Conservation (phyloP, 92 coral and sea anemone genomes). For the Bergia puertoricense region DNA sequence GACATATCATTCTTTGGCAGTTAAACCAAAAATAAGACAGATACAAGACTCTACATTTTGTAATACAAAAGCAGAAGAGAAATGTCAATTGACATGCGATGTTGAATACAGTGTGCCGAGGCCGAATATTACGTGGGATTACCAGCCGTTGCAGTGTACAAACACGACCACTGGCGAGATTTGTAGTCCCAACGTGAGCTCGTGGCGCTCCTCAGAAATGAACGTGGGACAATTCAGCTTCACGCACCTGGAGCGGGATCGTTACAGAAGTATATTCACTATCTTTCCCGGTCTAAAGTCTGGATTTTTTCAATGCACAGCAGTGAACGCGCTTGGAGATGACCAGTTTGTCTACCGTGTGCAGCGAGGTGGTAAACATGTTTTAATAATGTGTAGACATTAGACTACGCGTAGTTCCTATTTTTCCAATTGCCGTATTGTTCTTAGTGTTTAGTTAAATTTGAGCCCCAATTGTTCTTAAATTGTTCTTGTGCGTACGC, state of each 20-base stretch:
- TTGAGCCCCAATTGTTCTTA: too few species aligned
- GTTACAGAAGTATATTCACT: slow-evolving; percentile 19
- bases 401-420: too few species aligned
- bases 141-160: slow-evolving; percentile 1
- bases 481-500: too few species aligned
- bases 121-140: slow-evolving; percentile 30
- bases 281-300: not conserved
- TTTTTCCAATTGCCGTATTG: too few species aligned
- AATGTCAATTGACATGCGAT: slow-evolving; percentile 1
- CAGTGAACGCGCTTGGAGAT: slow-evolving; percentile 26
- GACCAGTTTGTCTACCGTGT: not conserved
- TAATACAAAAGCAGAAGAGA: not conserved
- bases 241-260: not conserved
- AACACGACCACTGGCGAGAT: not conserved
- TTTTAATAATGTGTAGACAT: not conserved
- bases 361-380: slow-evolving; percentile 1
- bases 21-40: slow-evolving; percentile 14
- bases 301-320: slow-evolving; percentile 38
- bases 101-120: slow-evolving; percentile 10
- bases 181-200: not conserved
- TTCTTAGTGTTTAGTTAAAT: too few species aligned
- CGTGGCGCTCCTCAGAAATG: not conserved
- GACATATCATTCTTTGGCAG: not conserved
- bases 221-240: not conserved
- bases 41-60: not conserved